Conservation (phyloP, 2,797 vertebrate genomes). For the Rallus crepitans region DNA sequence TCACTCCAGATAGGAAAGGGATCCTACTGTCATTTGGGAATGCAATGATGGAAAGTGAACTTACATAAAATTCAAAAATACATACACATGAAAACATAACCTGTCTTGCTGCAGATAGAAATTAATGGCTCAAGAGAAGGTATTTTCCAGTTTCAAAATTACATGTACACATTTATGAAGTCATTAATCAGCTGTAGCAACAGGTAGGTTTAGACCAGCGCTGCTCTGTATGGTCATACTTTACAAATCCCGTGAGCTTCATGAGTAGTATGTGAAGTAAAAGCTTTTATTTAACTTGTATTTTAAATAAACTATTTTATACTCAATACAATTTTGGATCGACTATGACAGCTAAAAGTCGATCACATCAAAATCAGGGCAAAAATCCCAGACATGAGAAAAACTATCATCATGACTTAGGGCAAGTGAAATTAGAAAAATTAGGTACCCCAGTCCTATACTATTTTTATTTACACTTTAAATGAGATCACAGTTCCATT, state of each 20-base stretch:
- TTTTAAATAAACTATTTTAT: slow-evolving; percentile 4
- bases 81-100: background rate
- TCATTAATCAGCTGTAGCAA: slow-evolving; percentile 49
- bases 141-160: slow-evolving; percentile 24
- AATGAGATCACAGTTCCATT: background rate
- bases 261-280: background rate
- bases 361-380: background rate
- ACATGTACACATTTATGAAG: slow-evolving; percentile 35
- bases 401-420: background rate
- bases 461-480: background rate
- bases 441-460: background rate
- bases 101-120: background rate
- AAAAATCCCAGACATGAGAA: background rate
- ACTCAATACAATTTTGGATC: background rate
- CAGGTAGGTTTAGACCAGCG: slow-evolving; percentile 23
- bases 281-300: background rate
- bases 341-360: background rate
- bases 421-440: background rate
- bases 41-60: background rate
- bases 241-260: slow-evolving; percentile 3
- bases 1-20: background rate
- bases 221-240: background rate
- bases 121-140: background rate
- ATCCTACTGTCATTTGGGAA: background rate
- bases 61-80: background rate